These are phyloP conservation scores for Lordiphosa fenestrarum DNA, from an alignment of 2,888 invertebrate species.

Conservation along the genomic window DNA sequence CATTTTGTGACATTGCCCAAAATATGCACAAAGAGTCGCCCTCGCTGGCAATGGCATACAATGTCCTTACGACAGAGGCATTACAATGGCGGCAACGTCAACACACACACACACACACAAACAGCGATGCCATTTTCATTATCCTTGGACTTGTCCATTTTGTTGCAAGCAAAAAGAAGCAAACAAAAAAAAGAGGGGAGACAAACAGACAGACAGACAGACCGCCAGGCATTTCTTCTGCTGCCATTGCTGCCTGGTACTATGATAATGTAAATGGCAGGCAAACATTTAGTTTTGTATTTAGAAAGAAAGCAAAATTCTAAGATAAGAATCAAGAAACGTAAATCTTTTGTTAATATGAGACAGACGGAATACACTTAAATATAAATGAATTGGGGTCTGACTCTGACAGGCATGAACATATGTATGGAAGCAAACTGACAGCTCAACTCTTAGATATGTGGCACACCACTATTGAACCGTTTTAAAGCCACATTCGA, in stretches of 20 bases:
- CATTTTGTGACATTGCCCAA: slow-evolving; percentile 7
- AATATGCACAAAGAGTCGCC: slow-evolving; percentile 21
- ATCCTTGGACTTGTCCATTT: slow-evolving; percentile 56
- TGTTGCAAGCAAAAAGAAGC: slow-evolving; percentile 8
- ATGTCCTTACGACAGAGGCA: slow-evolving; percentile 41
- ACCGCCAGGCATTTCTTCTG: slow-evolving; percentile 17
- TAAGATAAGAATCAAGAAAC: slow-evolving; percentile 2
- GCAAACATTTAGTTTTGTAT: slow-evolving; percentile 52
- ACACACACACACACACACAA: slow-evolving; percentile 24
- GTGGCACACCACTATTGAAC: too few relatives aligned
- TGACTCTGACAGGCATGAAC: too few relatives aligned
- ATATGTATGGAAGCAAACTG: too few relatives aligned
- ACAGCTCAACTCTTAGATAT: too few relatives aligned
- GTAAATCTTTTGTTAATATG: neutral
- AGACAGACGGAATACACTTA: too few relatives aligned
- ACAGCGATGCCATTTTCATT: slow-evolving; percentile 57
- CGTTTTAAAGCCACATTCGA: too few relatives aligned
- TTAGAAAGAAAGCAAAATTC: slow-evolving; percentile 28
- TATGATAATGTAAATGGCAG: slow-evolving; percentile 23
- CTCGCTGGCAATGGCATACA: slow-evolving; percentile 29
- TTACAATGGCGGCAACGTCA: slow-evolving; percentile 42
- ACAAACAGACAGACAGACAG: slow-evolving; percentile 20
- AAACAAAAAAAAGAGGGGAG: neutral
- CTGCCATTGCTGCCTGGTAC: slow-evolving; percentile 9
- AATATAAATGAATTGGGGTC: too few relatives aligned